Conservation (phyloP, 2,113 vertebrate genomes). For the Mandrillus leucophaeus region DNA sequence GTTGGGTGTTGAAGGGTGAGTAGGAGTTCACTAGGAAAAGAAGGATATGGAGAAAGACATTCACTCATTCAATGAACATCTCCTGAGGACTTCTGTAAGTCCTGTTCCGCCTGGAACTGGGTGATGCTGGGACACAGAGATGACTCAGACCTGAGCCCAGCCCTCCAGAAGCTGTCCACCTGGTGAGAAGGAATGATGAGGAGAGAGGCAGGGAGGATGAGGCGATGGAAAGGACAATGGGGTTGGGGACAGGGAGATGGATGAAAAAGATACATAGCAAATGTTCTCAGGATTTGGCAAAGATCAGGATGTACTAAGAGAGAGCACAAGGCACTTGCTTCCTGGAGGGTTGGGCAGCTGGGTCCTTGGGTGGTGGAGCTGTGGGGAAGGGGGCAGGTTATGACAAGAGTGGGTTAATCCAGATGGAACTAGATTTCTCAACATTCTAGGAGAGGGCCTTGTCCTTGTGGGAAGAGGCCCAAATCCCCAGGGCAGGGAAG, state of each 20-base stretch:
- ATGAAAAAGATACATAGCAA: too few relatives aligned
- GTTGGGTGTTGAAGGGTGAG: neutral
- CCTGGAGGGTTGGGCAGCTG: neutral
- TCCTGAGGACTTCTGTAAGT: neutral
- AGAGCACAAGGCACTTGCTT: neutral
- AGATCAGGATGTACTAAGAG: neutral
- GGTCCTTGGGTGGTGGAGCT: neutral
- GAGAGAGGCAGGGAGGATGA: neutral
- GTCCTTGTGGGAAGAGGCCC: neutral
- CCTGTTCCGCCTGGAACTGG: neutral
- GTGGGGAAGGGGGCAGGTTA: neutral
- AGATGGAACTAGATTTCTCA: neutral
- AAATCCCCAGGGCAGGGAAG: neutral
- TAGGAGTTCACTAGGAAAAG: constrained; percentile 17
- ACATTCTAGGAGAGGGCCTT: neutral
- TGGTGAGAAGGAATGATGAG: neutral
- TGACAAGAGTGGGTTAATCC: neutral
- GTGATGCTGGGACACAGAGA: neutral
- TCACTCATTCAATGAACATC: constrained; percentile 14
- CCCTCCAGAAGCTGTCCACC: neutral
- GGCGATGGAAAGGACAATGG: neutral
- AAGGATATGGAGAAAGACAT: constrained; percentile 47
- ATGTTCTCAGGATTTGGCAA: neutral
- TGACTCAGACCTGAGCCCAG: constrained; percentile 43
- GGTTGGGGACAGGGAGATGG: neutral